Evolutionary conservation across 2,797 vertebrate genomes (phyloP).

Genomic region (Microchirus variegatus): DNA sequence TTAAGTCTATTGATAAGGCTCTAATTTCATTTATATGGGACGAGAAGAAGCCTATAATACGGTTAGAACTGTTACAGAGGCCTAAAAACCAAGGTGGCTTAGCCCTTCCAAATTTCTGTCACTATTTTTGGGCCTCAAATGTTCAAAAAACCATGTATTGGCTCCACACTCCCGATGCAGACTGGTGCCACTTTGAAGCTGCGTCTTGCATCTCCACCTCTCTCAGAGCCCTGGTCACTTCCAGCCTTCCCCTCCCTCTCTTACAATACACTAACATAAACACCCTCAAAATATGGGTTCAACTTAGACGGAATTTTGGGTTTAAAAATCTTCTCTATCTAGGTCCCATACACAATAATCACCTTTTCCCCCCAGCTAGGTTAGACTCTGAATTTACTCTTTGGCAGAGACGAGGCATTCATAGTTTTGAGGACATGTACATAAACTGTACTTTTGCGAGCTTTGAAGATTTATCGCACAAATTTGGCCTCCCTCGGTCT

Average conservation of each 20-base stretch:
- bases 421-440: no score
- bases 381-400: neutral
- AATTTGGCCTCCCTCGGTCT: no score
- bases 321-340: neutral
- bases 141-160: neutral
- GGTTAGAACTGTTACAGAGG: no score
- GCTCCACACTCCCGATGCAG: neutral
- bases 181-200: conserved; percentile 4
- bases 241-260: neutral
- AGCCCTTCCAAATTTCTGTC: neutral
- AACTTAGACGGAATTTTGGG: neutral
- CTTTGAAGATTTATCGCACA: no score
- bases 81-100: neutral
- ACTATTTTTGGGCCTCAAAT: conserved; percentile 5
- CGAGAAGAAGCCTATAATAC: no score
- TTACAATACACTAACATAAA: neutral
- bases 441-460: no score
- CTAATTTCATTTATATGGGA: no score
- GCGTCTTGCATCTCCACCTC: no score
- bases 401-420: neutral
- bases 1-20: no score
- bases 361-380: neutral
- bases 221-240: no score
- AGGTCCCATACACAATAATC: conserved; percentile 2
- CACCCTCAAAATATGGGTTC: neutral